A percentile compares a stretch with the other conserved stretches of the same genome.
Evolutionary conservation across 2,888 invertebrate genomes (phyloP).

Genomic region (Plusia festucae): DNA sequence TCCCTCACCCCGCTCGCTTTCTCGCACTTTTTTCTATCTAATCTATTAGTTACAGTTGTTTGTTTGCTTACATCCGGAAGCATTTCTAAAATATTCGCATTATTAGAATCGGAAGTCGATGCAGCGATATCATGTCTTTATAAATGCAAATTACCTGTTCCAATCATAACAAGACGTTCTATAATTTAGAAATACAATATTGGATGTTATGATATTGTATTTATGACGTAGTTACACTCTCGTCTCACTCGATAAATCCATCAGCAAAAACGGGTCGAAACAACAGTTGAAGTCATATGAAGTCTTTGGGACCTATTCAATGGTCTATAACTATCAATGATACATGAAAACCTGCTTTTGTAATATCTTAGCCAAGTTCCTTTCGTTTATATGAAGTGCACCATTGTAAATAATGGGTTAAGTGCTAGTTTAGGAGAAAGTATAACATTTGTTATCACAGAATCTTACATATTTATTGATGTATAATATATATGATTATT

Average conservation of each 20-base stretch:
- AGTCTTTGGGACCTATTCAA: too few relatives aligned
- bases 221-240: slow-evolving; percentile 13
- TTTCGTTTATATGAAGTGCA: neutral
- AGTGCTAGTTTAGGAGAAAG: neutral
- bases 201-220: slow-evolving; percentile 22
- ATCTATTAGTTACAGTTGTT: slow-evolving; percentile 81
- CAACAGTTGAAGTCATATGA: neutral
- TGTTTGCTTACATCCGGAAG: slow-evolving; percentile 71
- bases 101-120: slow-evolving; percentile 53
- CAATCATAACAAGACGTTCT: slow-evolving; percentile 19
- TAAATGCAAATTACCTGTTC: slow-evolving; percentile 32
- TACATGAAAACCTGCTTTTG: too few relatives aligned
- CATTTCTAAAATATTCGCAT: slow-evolving; percentile 57
- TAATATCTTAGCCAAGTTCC: neutral
- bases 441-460: neutral
- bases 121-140: slow-evolving; percentile 24
- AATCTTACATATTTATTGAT: neutral
- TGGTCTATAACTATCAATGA: too few relatives aligned
- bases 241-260: neutral
- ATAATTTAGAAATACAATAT: slow-evolving; percentile 26
- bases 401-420: too few relatives aligned
- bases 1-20: slow-evolving; percentile 76
- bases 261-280: too few relatives aligned
- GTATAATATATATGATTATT: neutral
- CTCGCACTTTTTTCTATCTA: slow-evolving; percentile 83